These are phyloP conservation scores for Lithobates pipiens DNA, from an alignment of 2,797 vertebrate species.

Conservation along the genomic window DNA sequence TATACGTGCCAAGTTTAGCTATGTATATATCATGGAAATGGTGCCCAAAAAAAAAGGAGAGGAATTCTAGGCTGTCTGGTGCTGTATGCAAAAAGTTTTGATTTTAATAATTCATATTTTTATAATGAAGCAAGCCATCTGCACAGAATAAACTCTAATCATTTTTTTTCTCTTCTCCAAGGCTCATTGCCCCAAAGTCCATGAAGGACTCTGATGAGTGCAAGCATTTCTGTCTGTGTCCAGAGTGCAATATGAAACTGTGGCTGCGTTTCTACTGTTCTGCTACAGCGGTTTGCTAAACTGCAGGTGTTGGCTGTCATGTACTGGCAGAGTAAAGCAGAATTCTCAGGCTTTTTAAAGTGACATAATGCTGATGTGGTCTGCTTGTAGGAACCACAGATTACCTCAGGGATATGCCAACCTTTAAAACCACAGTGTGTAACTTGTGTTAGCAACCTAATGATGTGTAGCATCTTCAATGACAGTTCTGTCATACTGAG, in stretches of 20 bases:
- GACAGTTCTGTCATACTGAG: constrained; percentile 55
- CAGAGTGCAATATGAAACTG: constrained; percentile 40
- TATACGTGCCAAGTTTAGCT: constrained; percentile 44
- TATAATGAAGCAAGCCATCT: constrained; percentile 47
- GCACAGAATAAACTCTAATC: constrained; percentile 19
- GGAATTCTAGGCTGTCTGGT: constrained; percentile 32
- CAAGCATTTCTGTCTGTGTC: constrained; percentile 18
- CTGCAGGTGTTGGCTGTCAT: constrained; percentile 59
- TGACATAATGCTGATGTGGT: constrained; percentile 53
- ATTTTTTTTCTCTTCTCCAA: constrained; percentile 27
- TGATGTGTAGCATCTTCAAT: constrained; percentile 48
- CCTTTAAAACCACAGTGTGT: constrained; percentile 56
- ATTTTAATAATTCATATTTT: constrained; percentile 26
- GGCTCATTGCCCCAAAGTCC: constrained; percentile 44
- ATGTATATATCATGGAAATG: constrained; percentile 46
- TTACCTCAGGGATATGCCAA: constrained; percentile 55
- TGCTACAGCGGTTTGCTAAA: constrained; percentile 57
- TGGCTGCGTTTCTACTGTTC: constrained; percentile 48
- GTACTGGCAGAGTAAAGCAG: constrained; percentile 53
- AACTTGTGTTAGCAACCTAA: constrained; percentile 54
- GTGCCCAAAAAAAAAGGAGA: background rate
- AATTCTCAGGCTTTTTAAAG: constrained; percentile 38
- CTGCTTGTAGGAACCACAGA: constrained; percentile 56
- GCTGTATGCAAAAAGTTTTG: background rate
- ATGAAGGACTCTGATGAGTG: constrained; percentile 24